phyloP scores from a whole-genome alignment of 2,888 invertebrate genomes.

The Cabera pusaria region DNA sequence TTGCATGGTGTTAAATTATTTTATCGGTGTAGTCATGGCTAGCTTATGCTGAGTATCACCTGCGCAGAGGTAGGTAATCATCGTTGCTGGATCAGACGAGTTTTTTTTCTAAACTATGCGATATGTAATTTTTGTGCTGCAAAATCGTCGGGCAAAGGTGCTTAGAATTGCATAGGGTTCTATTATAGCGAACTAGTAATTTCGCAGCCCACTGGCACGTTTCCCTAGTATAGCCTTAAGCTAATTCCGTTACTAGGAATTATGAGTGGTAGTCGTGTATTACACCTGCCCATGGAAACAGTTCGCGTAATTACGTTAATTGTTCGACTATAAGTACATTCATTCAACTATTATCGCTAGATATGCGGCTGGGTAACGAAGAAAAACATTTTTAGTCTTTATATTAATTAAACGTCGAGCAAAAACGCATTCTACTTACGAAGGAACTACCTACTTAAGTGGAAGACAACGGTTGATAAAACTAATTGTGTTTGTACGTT shows the following conservation, averaged over 20 bases:
- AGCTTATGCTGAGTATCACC: slow-evolving; percentile 9
- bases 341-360: slow-evolving; percentile 37
- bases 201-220: slow-evolving; percentile 71
- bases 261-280: slow-evolving; percentile 64
- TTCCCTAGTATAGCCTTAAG: slow-evolving; percentile 74
- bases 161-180: slow-evolving; percentile 68
- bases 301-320: slow-evolving; percentile 75
- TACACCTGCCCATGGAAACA: slow-evolving; percentile 76
- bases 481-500: too few relatives aligned
- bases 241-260: slow-evolving; percentile 75
- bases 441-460: slow-evolving; percentile 5
- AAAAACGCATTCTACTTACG: slow-evolving; percentile 12
- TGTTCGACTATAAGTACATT: slow-evolving; percentile 57
- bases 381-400: slow-evolving; percentile 30
- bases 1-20: too few relatives aligned
- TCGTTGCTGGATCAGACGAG: slow-evolving; percentile 14
- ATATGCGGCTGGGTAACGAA: slow-evolving; percentile 27
- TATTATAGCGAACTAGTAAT: slow-evolving; percentile 70
- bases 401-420: slow-evolving; percentile 24
- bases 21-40: slow-evolving; percentile 1
- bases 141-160: slow-evolving; percentile 61
- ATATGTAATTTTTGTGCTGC: slow-evolving; percentile 35
- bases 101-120: slow-evolving; percentile 21
- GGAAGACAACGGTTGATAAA: too few relatives aligned
- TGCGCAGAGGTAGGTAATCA: slow-evolving; percentile 15